A percentile compares a stretch with the other conserved stretches of the same genome.
phyloP scores from a whole-genome alignment of 2,113 vertebrate species.

The Anguilla japonica region DNA sequence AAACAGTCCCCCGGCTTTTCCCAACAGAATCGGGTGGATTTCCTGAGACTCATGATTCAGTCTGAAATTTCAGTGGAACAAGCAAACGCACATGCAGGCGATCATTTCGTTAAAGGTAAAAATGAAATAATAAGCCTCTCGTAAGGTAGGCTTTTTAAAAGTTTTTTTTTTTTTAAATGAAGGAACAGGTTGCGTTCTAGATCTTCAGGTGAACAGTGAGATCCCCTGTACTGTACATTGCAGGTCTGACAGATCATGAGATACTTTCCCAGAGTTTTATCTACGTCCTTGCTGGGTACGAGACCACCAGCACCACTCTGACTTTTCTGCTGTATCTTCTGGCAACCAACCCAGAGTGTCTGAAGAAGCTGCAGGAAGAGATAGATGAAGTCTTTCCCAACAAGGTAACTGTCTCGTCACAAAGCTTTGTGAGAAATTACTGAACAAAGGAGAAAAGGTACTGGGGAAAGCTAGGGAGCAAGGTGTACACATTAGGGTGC shows the following conservation, averaged over 20 bases:
- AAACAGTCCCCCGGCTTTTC: constrained; percentile 21
- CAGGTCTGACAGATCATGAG: constrained; percentile 62
- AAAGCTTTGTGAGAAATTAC: no score
- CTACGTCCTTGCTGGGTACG: constrained; percentile 78
- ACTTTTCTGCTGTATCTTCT: constrained; percentile 66
- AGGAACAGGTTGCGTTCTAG: neutral
- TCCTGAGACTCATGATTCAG: constrained; percentile 84
- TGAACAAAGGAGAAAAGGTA: no score
- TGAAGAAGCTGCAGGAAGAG: constrained; percentile 72
- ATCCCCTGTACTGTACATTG: neutral
- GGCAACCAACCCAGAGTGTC: constrained; percentile 67
- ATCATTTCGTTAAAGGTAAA: constrained; percentile 50
- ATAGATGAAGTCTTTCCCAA: constrained; percentile 67
- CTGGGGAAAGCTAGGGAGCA: no score
- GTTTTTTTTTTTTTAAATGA: neutral
- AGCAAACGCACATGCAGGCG: neutral
- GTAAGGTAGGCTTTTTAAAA: no score
- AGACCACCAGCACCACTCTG: constrained; percentile 71
- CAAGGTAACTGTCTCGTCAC: constrained; percentile 54
- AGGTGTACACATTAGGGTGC: no score
- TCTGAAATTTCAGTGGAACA: constrained; percentile 59
- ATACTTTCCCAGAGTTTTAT: constrained; percentile 74
- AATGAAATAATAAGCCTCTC: neutral
- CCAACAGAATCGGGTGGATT: constrained; percentile 74
- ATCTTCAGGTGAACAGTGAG: neutral